These are phyloP conservation scores for Barnardius zonarius DNA, from an alignment of 2,113 vertebrate species.

Conservation along the genomic window DNA sequence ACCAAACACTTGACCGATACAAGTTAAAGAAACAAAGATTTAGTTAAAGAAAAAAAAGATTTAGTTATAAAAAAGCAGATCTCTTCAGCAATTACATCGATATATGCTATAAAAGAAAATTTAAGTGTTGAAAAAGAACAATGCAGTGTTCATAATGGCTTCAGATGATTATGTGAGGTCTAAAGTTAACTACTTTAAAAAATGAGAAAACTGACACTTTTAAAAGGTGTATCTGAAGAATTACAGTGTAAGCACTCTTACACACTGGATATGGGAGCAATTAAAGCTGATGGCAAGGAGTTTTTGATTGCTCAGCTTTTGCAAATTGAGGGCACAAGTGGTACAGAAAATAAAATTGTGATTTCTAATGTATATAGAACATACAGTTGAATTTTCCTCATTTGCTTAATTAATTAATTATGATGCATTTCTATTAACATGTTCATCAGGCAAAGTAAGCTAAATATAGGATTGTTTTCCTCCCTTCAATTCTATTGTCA, in stretches of 20 bases:
- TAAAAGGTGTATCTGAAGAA: conserved; percentile 45
- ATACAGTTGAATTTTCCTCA: conserved; percentile 55
- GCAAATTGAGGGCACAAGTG: conserved; percentile 53
- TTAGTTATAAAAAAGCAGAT: background rate
- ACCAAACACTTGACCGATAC: background rate
- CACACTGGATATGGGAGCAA: background rate
- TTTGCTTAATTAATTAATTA: conserved; percentile 59
- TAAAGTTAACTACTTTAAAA: conserved; percentile 44
- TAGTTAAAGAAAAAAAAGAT: background rate
- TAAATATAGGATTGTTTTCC: background rate
- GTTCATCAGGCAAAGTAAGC: background rate
- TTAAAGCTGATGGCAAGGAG: conserved; percentile 56
- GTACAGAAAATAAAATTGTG: conserved; percentile 43
- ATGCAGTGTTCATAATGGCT: background rate
- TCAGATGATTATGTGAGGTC: conserved; percentile 15
- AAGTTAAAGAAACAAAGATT: background rate
- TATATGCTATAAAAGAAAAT: background rate
- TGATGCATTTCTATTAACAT: conserved; percentile 34
- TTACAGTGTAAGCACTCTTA: conserved; percentile 49
- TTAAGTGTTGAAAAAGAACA: conserved; percentile 29
- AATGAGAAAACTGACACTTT: conserved; percentile 37
- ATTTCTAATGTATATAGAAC: conserved; percentile 1
- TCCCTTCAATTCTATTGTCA: background rate
- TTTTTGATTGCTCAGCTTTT: conserved; percentile 65
- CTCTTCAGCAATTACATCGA: background rate